Base-by-base conservation (phyloP, 2,113 vertebrate species). In the Rattus norvegicus region DNA sequence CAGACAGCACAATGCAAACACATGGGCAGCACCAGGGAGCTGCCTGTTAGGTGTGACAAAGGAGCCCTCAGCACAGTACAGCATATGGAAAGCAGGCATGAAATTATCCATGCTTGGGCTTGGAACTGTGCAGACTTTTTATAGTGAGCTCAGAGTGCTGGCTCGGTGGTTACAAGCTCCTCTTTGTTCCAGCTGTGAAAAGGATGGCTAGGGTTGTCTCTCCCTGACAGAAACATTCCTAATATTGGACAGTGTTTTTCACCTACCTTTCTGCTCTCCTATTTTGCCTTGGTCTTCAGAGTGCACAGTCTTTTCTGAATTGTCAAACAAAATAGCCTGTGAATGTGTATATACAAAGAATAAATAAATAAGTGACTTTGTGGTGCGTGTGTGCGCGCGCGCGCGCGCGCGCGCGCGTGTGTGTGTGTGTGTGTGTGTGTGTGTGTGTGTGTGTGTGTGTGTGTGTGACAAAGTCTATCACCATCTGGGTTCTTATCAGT, bases 21-120 rank as follows among this genome's bases (percentile, higher is more conserved):
- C 80, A 92, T 17, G 59, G 77, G 81, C 39, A 92, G 61, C 88
- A 6, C 63, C 43, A n/a, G 76, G 73, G 93, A 59, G 75, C 92
- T 96, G 92, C 91, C 90, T 92, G 95, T 81, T 95, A 91, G 94
- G 67, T 89, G 85, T 91, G 88, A 97, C 93, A 96, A 93, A 96
- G 92, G 54, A 76, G 59, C 69, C 70, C 54, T 90, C 75, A 52
- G 67, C 75, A 63, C 75, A 96, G 65, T 12, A 28, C 3, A 9
- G 90, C 90, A 91, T 93, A 69, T 87, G 92, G 93, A 81, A 95
- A 88, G 83, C n/a, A 69, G 77, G 73, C 91, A 67, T 91, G 91
- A 67, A 93, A 87, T 95, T 49, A 70, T 47, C 91, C 7, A 2
- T n/a, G 43, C 61, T 91, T 1, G 49, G 43, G 93, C 61, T 97